Percentiles rank a stretch among this genome's conserved stretches.
Evolutionary conservation across 64 coral and sea anemone species (phyloP).

Genomic region (Pocillopora damicornis): DNA sequence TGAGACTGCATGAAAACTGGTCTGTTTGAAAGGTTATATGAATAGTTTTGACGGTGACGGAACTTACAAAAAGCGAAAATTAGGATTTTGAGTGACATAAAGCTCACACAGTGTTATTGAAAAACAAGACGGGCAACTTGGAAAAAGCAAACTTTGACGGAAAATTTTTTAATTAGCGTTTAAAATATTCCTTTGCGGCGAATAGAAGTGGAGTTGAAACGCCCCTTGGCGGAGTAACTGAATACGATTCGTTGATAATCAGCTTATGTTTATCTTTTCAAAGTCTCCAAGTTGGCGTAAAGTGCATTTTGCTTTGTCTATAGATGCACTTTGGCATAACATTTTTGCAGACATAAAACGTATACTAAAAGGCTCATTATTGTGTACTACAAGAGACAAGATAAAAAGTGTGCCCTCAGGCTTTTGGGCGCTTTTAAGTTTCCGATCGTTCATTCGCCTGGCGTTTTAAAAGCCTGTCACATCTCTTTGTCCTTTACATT

Average conservation of each 20-base stretch:
- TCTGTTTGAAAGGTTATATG: not conserved
- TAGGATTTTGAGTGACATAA: constrained; percentile 27
- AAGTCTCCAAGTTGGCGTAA: not conserved
- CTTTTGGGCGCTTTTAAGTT: constrained; percentile 18
- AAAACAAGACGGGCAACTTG: constrained; percentile 10
- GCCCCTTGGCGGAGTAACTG: not conserved
- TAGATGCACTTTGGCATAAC: constrained; percentile 1
- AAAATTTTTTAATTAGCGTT: constrained; percentile 42
- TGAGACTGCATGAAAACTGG: not conserved
- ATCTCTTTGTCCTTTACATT: not conserved
- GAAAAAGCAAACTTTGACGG: constrained; percentile 24
- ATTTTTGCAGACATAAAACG: constrained; percentile 27
- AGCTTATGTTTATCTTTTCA: constrained; percentile 28
- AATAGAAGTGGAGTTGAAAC: not conserved
- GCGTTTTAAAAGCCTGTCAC: not conserved
- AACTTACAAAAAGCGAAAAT: not conserved
- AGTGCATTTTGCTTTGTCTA: constrained; percentile 26
- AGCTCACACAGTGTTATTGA: constrained; percentile 5
- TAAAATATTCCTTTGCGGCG: constrained; percentile 44
- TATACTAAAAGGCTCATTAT: not conserved
- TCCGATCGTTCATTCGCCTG: not conserved
- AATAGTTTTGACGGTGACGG: not conserved
- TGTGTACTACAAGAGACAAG: not conserved
- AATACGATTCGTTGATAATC: constrained; percentile 12
- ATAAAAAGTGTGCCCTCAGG: constrained; percentile 12